Percentiles rank a stretch among this genome's conserved stretches.
phyloP scores from a whole-genome alignment of 2,113 vertebrate species.

The Clarias magur region DNA sequence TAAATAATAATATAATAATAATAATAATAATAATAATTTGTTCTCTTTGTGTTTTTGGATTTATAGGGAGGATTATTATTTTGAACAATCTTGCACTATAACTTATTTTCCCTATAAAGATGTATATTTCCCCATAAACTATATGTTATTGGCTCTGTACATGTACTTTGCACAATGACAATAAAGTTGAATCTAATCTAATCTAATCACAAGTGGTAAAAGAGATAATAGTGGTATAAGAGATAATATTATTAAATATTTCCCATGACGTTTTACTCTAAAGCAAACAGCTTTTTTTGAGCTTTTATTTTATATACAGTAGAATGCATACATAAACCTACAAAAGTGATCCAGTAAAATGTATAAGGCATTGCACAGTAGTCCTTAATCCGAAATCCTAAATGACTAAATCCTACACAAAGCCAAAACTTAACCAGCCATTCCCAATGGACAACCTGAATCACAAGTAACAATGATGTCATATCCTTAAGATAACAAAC shows the following conservation, averaged over 20 bases:
- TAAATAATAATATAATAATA: no score
- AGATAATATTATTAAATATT: background rate
- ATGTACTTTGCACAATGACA: no score
- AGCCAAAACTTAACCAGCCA: background rate
- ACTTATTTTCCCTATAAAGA: background rate
- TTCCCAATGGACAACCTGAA: background rate
- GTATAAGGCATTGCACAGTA: background rate
- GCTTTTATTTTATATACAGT: background rate
- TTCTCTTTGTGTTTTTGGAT: background rate
- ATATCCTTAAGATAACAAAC: slow-evolving; percentile 14
- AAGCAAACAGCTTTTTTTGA: background rate
- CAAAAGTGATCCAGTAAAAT: background rate
- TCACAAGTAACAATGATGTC: slow-evolving; percentile 29
- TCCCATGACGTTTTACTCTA: background rate
- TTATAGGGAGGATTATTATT: background rate
- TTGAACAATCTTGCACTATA: background rate
- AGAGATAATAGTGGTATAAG: background rate
- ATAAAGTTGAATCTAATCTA: no score
- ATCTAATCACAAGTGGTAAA: background rate
- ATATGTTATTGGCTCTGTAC: no score
- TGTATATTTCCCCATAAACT: background rate
- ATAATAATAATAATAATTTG: no score
- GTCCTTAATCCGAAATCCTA: no score
- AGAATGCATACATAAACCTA: background rate
- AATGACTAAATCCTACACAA: background rate